Evolutionary conservation across 2,888 invertebrate species (phyloP), one percentile per base, ranked within the genome.

Genomic region (Melieria crassipennis): DNA sequence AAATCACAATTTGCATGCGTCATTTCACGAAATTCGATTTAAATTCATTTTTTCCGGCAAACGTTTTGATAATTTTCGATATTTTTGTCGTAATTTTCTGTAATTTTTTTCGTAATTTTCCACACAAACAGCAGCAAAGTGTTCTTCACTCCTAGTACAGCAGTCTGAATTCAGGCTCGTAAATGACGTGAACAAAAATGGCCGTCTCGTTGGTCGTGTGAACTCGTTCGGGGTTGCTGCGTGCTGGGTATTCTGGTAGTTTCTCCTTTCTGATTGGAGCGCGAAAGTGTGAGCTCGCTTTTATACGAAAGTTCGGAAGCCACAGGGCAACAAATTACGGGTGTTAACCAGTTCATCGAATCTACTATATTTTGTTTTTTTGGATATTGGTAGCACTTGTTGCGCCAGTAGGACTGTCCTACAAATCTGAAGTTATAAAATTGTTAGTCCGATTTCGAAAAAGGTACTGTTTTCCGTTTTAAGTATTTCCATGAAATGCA

Each of bases 41-140:
- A 71, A 75, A 77, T 76, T 77, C 78, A 75, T 77, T 75, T 76
- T 73, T 50, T 16, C 52, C 43, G 11, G 7, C 6, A 5, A 16
- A 45, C 11, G 4, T 52, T 77, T 76, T 78, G 79, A 79, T 80
- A 76, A 80, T 79, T 80, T 78, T 79, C 78, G 75, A 75, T 73
- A 78, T 75, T 73, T 62, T 71, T 71, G 43, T 62, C 61, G 62
- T 42, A 61, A 62, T 16, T 66, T 66, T 70, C 30, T 52, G 6
- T 67, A 67, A 67, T 61, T 63, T 69, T 47, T 69, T 13, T 55
- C 46, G 6, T 47, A 43, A 60, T 69, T 69, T 69, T 63, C 47
- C 57, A 56, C 69, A 62, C 56, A 7, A 67, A 61, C 11, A 47
- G 43, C 48, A 63, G 48, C 62, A 63, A 63, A 56, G 11, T 57